Base-by-base conservation (phyloP, 2,113 vertebrate species). In the Hystrix brachyura region DNA sequence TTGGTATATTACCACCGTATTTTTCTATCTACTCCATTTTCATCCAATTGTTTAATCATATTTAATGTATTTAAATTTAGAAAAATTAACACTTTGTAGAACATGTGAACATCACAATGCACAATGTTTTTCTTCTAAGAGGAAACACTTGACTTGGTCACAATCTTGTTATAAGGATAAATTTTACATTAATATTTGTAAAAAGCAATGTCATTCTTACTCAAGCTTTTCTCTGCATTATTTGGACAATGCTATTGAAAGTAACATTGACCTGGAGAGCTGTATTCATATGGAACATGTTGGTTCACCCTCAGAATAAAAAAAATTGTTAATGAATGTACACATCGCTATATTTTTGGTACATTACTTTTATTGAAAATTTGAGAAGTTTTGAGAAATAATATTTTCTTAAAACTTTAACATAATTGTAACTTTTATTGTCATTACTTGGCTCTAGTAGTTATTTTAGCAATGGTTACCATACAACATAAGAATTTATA, bases 101-200 rank as follows among this genome's bases (percentile, higher is more conserved):
- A n/a, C 34, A 78, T 78, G 19, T 90, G 25, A 79, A 72, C 88
- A 71, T 48, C 4, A 5, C 3, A 90, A 48, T 43, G 1, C 3
- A 76, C 25, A 86, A 3, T 86, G 38, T 51, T 80, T 76, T 74
- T 46, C 46, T 27, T 90, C 29, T 71, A 65, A n/a, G 32, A 59
- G 48, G 46, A 90, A 92, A 85, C 5, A 0, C 51, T 71, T 74
- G n/a, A 67, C 69, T 76, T 82, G 25, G 1, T 60, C 7, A 76
- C 43, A 86, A 81, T 71, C 86, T 7, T 34, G 8, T 76, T 21
- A 88, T 9, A 88, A 57, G 19, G 69, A 86, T 15, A 57, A 74
- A 84, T 72, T 94, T 89, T 92, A 51, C 55, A 88, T 53, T 86
- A 93, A 89, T 86, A 82, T 32, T 89, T 23, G 78, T 94, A 85